Evolutionary conservation across 2,797 vertebrate genomes (phyloP).

Genomic region (Aplochiton taeniatus): DNA sequence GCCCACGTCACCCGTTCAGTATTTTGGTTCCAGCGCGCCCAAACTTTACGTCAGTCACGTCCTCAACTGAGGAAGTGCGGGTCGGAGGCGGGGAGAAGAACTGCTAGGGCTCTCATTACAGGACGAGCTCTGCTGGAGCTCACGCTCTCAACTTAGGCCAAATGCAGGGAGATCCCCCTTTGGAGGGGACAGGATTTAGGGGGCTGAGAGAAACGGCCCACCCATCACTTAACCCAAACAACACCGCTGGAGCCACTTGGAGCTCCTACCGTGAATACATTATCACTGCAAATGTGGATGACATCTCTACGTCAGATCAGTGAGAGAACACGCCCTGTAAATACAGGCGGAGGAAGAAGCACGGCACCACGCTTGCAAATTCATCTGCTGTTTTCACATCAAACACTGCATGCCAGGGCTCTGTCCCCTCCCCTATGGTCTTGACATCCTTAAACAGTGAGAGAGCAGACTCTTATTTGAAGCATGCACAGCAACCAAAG

Average conservation of each 20-base stretch:
- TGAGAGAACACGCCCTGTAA: no score
- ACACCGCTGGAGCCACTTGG: neutral
- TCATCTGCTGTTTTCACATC: neutral
- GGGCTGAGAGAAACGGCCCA: neutral
- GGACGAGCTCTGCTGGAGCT: no score
- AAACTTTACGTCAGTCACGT: neutral
- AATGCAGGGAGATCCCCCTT: constrained; percentile 5
- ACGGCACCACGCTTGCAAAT: neutral
- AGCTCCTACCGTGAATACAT: constrained; percentile 7
- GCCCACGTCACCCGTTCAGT: neutral
- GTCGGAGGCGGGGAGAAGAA: neutral
- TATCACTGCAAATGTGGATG: neutral
- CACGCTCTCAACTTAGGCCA: neutral
- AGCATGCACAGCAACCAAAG: neutral
- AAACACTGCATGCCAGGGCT: neutral
- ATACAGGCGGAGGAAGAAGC: no score
- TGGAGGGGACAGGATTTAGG: neutral
- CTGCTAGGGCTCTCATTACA: no score
- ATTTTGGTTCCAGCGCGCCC: neutral
- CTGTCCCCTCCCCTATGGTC: no score
- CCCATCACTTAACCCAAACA: neutral
- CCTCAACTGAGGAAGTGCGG: neutral
- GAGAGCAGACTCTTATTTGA: neutral
- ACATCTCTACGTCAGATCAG: neutral
- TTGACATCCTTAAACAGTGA: no score